phyloP scores from a whole-genome alignment of 2,888 invertebrate species.

The Boloria selene region DNA sequence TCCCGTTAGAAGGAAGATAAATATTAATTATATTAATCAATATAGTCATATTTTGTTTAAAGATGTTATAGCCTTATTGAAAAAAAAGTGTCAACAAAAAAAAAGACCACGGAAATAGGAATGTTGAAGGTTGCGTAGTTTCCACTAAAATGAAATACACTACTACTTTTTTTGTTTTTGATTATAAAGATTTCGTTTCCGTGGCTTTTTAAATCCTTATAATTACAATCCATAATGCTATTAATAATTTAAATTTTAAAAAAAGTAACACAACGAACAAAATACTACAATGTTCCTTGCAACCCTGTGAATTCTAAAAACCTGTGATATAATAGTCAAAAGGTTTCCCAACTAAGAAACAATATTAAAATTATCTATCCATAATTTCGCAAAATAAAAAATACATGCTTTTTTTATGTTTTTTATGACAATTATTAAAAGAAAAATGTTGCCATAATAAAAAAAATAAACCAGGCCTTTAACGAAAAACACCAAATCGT shows the following conservation, averaged over 20 bases:
- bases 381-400: background rate
- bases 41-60: background rate
- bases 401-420: too few species aligned
- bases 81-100: background rate
- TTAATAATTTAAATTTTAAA: constrained; percentile 15
- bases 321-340: constrained; percentile 62
- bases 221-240: constrained; percentile 10
- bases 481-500: constrained; percentile 17
- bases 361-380: background rate
- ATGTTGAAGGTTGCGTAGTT: background rate
- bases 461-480: background rate
- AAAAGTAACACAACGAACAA: constrained; percentile 42
- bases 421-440: too few species aligned
- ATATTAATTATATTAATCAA: too few species aligned
- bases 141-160: background rate
- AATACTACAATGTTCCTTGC: constrained; percentile 55
- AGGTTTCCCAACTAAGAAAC: constrained; percentile 59
- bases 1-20: background rate
- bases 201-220: constrained; percentile 7
- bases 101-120: background rate
- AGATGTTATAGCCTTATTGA: constrained; percentile 8
- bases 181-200: background rate
- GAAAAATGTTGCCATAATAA: background rate
- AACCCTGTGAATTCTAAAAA: constrained; percentile 76
- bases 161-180: background rate